A percentile compares a stretch with the other conserved stretches of the same genome.
Evolutionary conservation across 2,113 vertebrate genomes (phyloP).

Genomic region (Spheniscus mendiculus): DNA sequence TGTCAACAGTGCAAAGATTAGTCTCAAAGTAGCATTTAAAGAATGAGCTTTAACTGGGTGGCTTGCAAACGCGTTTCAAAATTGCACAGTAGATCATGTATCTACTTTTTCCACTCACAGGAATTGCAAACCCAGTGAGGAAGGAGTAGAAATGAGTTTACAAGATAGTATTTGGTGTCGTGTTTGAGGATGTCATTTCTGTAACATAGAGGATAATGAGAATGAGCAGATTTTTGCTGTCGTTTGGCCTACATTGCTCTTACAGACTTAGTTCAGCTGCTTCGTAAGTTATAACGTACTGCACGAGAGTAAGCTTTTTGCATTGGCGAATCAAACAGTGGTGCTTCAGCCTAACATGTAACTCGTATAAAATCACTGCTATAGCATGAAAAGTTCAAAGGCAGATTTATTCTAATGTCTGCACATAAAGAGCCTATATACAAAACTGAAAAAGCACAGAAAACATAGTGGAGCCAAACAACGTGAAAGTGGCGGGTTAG

Average conservation of each 20-base stretch:
- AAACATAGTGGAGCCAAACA: not conserved
- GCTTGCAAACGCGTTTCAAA: not conserved
- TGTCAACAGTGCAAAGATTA: not conserved
- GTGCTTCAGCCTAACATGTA: accelerated
- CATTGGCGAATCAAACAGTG: not conserved
- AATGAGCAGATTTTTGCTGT: not conserved
- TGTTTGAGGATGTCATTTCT: not conserved
- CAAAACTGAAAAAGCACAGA: not conserved
- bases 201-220: not conserved
- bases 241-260: not conserved
- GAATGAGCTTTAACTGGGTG: not conserved
- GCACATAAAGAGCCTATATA: not conserved
- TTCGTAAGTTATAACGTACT: accelerated
- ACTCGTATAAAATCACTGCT: not conserved
- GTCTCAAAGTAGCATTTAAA: not conserved
- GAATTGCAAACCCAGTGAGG: too few species aligned
- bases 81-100: not conserved
- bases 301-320: not conserved
- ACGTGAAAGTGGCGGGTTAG: not conserved
- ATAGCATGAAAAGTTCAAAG: not conserved
- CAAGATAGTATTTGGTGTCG: not conserved
- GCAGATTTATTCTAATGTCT: not conserved
- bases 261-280: not conserved
- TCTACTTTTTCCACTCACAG: too few species aligned
- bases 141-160: not conserved